A percentile compares a stretch with the other conserved stretches of the same genome.
Conservation (phyloP, 2,888 invertebrate genomes). For the Stenurella melanura region DNA sequence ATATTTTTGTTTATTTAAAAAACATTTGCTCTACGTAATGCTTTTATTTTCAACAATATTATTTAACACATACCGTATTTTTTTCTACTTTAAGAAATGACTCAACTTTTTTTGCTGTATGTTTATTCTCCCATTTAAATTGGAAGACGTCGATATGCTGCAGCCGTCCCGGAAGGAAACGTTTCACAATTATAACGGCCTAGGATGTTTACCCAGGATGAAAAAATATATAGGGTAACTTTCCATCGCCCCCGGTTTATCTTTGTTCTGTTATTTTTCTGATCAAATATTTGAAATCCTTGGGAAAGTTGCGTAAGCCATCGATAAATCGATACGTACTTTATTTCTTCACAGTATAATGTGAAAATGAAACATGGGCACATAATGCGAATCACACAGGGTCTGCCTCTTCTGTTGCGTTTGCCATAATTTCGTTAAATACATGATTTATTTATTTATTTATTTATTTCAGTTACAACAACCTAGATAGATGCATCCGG, state of each 20-base stretch:
- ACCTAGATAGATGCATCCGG: no score
- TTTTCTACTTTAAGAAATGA: neutral
- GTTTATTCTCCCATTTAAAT: neutral
- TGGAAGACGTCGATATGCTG: neutral
- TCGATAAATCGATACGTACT: conserved; percentile 4
- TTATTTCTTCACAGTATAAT: neutral
- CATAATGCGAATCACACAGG: neutral
- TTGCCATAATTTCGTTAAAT: neutral
- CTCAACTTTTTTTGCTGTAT: neutral
- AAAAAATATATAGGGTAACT: neutral
- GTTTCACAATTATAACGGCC: neutral
- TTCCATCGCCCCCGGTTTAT: neutral
- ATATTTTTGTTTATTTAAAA: no score
- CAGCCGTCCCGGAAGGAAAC: neutral
- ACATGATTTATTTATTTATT: no score
- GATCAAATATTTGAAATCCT: conserved; percentile 18
- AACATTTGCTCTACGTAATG: no score
- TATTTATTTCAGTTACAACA: no score
- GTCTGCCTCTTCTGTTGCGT: neutral
- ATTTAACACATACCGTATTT: neutral
- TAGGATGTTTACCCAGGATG: neutral
- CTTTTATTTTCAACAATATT: no score
- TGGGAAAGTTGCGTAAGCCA: neutral
- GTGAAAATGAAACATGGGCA: neutral
- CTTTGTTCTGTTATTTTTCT: conserved; percentile 6